These are phyloP conservation scores for Cotesia congregata DNA, from an alignment of 2,888 invertebrate species.

Conservation along the genomic window DNA sequence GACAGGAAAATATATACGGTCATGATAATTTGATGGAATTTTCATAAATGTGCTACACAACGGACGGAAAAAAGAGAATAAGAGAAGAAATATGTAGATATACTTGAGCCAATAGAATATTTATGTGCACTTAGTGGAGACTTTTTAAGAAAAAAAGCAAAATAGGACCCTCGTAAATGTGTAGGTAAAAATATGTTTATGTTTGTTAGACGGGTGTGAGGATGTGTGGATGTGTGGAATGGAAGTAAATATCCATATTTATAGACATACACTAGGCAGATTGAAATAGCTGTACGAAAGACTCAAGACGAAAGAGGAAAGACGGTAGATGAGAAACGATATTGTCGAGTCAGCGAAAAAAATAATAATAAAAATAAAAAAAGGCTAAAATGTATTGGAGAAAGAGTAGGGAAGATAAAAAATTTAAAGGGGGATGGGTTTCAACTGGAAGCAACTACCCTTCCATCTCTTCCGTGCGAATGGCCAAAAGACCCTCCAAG, in stretches of 20 bases:
- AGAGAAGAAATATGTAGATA: neutral
- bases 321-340: neutral
- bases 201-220: neutral
- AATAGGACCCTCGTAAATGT: neutral
- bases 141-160: neutral
- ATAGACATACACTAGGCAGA: neutral
- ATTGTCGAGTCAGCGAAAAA: constrained; percentile 4
- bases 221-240: neutral
- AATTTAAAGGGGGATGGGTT: constrained; percentile 5
- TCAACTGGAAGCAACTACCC: neutral
- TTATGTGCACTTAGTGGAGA: neutral
- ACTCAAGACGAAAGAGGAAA: neutral
- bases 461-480: constrained; percentile 28
- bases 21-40: neutral
- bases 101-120: constrained; percentile 1
- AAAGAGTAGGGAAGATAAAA: constrained; percentile 1
- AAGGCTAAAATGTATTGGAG: constrained; percentile 1
- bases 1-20: neutral
- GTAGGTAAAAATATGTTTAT: neutral
- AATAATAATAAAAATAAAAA: neutral
- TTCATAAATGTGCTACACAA: neutral
- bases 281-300: neutral
- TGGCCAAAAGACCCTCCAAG: constrained; percentile 36
- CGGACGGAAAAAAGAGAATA: neutral
- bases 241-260: neutral